Evolutionary conservation across 2,797 vertebrate genomes (phyloP), one percentile per base, ranked within the genome.

Genomic region (Hylomyscus alleni): DNA sequence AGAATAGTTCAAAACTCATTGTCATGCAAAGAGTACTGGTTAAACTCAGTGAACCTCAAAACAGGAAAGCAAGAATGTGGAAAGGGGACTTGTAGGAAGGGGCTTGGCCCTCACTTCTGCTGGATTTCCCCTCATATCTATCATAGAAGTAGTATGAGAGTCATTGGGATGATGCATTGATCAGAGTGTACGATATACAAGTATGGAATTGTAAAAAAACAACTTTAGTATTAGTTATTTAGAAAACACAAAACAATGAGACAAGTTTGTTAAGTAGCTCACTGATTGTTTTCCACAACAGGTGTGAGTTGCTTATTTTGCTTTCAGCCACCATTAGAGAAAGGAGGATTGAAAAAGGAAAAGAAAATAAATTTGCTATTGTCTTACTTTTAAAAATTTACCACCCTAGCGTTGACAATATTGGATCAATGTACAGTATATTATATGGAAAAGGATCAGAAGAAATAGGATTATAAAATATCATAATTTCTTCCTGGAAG

Each of bases 391-490:
- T 65, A 91, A 65, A 29, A 85, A 86, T 40, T n/a, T 90, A 8
- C 15, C 72, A 52, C 85, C 26, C 17, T 34, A 78, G 8, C 31
- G 54, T 8, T 80, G 22, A 85, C 12, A 37, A 91, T 47, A 3
- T 65, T 65, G 3, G 47, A 40, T 5, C 58, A 95, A 90, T 34
- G 56, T 60, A 86, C 8, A 47, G 62, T 12, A 6, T 47, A 91
- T 76, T 37, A 52, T 20, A 58, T 24, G 3, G 17, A 75, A 91
- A 91, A 44, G 62, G 86, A 90, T 82, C 24, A 91, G 77, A 94
- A 95, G 29, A 6, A 86, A 6, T 17, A 87, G 62, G 37, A 92
- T 47, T 92, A 52, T 56, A 83, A 89, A 91, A 72, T 58, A 75
- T 47, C 22, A 24, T 54, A 73, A 85, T 29, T 62, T 86, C 82